Base-by-base conservation (phyloP, 2,888 invertebrate genomes). In the Graphium colonna region DNA sequence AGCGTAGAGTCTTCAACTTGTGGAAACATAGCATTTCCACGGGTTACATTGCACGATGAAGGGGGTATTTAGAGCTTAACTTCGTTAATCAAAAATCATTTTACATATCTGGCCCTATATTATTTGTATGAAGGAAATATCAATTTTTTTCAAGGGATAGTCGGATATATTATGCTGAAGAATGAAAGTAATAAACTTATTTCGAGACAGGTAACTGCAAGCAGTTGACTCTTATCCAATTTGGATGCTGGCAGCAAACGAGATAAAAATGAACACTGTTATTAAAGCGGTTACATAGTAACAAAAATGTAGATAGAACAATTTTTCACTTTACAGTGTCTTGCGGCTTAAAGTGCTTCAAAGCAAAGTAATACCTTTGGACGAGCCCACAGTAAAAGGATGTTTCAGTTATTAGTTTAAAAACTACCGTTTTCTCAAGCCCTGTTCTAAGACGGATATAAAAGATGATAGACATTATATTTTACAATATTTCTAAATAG, bases 171-270 rank as follows among this genome's bases (percentile, higher is more conserved):
- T 21, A 3, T 21, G 21, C 60, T 59, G 60, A 52, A 62, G 57
- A 41, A 41, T 41, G 47, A 56, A 56, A 51, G 51, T 49, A 45
- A 51, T 49, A 31, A 47, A 55, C 45, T 56, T 39, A 41, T 51
- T 45, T 45, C 45, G 44, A 36, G 48, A 42, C 45, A 53, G 55
- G 53, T 48, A 51, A 39, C 39, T 40, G 39, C 39, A 16, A 28
- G 28, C 52, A 46, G 18, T 33, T 12, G 16, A 9, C 45, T 16
- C 39, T 46, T 41, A 46, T 52, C 41, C 41, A 47, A 52, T 46
- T 52, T 42, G 21, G 16, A 41, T 16, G 46, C 41, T 42, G 12
- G 52, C 52, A 9, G 46, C 46, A 12, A 44, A 36, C n/a, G 12
- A 31, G 31, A 49, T 49, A 49, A 49, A 40, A 41, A 41, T 49